A percentile compares a stretch with the other conserved stretches of the same genome.
Evolutionary conservation across 2,797 vertebrate species (phyloP).

Genomic region (Mus minutoides): DNA sequence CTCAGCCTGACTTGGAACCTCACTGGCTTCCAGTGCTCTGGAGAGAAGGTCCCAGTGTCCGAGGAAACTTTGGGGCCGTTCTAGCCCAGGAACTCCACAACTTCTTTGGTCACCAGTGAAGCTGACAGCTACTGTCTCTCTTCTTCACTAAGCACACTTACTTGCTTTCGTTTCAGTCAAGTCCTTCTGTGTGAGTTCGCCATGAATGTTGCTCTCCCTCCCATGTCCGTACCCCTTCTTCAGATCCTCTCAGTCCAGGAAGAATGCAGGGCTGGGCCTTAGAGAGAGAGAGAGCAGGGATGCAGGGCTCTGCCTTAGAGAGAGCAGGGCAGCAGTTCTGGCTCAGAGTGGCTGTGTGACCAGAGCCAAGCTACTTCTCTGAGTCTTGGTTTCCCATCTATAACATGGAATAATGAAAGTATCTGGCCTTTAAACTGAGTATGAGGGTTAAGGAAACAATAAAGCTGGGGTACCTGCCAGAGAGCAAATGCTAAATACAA

Average conservation of each 20-base stretch:
- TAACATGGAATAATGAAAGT: constrained; percentile 20
- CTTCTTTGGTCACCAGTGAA: not conserved
- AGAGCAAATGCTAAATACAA: not conserved
- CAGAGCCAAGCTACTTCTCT: not conserved
- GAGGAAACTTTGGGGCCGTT: not conserved
- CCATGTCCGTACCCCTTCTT: not conserved
- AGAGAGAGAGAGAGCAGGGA: too few relatives aligned
- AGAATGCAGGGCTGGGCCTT: not conserved
- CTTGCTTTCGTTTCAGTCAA: not conserved
- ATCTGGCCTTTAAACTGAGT: not conserved
- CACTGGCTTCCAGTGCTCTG: not conserved
- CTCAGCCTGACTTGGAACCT: not conserved
- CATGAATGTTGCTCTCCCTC: not conserved
- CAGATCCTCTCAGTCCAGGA: not conserved
- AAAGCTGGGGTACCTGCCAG: not conserved
- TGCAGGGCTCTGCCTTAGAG: not conserved
- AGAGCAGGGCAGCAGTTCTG: not conserved
- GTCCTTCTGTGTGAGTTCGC: not conserved
- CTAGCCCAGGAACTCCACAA: not conserved
- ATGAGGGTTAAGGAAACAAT: not conserved
- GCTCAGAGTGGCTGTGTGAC: constrained; percentile 7
- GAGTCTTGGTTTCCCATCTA: not conserved
- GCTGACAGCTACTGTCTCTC: not conserved
- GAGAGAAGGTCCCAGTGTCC: not conserved
- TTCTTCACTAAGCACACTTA: not conserved